Evolutionary conservation across 1,140 invertebrate species (phyloP), one percentile per base, ranked within the genome.

Genomic region (Eupeodes corollae): DNA sequence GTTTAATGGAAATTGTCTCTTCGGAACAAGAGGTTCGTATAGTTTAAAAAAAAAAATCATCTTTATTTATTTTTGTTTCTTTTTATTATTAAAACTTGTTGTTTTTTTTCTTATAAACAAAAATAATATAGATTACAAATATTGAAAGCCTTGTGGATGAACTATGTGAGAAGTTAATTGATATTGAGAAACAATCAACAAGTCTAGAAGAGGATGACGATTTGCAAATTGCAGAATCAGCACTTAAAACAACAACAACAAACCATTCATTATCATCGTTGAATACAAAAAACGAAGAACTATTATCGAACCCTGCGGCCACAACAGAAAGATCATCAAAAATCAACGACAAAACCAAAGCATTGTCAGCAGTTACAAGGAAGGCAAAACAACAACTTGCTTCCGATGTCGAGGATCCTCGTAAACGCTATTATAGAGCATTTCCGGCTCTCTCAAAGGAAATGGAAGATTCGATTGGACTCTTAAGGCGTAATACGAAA

Each of bases 1-100:
- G 74, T 63, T 65, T 78, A 21, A 69, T 72, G 56, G 50, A 52
- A 35, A 48, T 50, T 39, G 55, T 52, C n/a, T 73, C 73, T 35
- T 71, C 74, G 18, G 69, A 74, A 57, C 74, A 77, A 53, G 71
- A 77, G 69, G 76, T 77, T 67, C 47, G 50, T 38, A n/a, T n/a
- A n/a, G n/a, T n/a, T n/a, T n/a, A n/a, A n/a, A n/a, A n/a, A n/a
- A n/a, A n/a, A n/a, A n/a, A n/a, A n/a, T n/a, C n/a, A n/a, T n/a
- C n/a, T n/a, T n/a, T n/a, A n/a, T 49, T 55, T 51, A n/a, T n/a
- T n/a, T n/a, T n/a, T n/a, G n/a, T n/a, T n/a, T n/a, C n/a, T n/a
- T n/a, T n/a, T n/a, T n/a, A n/a, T n/a, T n/a, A n/a, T n/a, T n/a
- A n/a, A n/a, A n/a, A n/a, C n/a, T n/a, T n/a, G n/a, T n/a, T n/a